Evolutionary conservation across 2,888 invertebrate genomes (phyloP), one percentile per base, ranked within the genome.

Genomic region (Acanthopleura granulata): DNA sequence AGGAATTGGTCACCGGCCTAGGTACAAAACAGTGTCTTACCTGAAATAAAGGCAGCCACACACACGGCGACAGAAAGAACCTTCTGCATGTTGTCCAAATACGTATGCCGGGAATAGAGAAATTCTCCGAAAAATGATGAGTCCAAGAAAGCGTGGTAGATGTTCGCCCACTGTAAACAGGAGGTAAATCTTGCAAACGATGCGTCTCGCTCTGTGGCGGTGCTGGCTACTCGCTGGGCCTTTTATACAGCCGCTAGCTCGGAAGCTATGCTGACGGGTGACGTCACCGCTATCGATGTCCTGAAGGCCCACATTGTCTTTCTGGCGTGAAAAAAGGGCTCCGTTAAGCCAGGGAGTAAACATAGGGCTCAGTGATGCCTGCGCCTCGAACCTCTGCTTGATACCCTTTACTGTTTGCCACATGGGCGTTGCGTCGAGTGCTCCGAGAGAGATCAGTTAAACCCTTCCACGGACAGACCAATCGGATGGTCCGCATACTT

Each of bases 251-350:
- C 22, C 22, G n/a, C 57, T 57, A 4, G 22, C 57, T 57, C 22
- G 57, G 57, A 57, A 57, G 57, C n/a, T 22, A 57, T 57, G 57
- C 22, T 22, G 22, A 57, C 22, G 12, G 18, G 57, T 57, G 57
- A 57, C 57, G 57, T 57, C 57, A 57, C 57, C 18, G n/a, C 18
- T 18, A 12, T 57, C 57, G 57, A 57, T 57, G 57, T 12, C 57
- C n/a, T 57, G 57, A 57, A 57, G 18, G 22, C 57, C 6, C 57
- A 57, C 57, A 57, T 57, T 57, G 57, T 57, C 57, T 57, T n/a
- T n/a, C n/a, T 57, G 57, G 57, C 57, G 57, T 57, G 57, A 57
- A 57, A 57, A 57, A 57, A 57, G n/a, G 40, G 57, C 57, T 57
- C 57, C 12, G n/a, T 12, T n/a, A 57, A 57, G 57, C 57, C 57